Evolutionary conservation across 2,113 vertebrate species (phyloP), one percentile per base, ranked within the genome.

Genomic region (Tragelaphus imberbis): DNA sequence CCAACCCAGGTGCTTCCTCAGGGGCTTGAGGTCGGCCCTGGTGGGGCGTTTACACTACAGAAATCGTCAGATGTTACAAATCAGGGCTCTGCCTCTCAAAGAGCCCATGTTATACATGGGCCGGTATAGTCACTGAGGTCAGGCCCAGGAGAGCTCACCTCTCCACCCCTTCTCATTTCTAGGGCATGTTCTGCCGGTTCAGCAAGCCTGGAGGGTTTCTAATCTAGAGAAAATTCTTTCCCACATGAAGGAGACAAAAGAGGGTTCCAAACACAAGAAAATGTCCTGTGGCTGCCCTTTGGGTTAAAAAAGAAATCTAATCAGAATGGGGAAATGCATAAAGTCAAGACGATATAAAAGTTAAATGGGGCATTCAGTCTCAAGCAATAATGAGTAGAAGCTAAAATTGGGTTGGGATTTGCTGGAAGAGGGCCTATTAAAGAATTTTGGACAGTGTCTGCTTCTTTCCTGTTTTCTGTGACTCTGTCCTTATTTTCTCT

Each of bases 231-330:
- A 95, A 63, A 49, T 40, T 61, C 87, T 81, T 82, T 77, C 81
- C 56, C 89, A 40, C n/a, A 25, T 19, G 55, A 91, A 44, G 59
- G 71, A 90, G 55, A 93, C 47, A 90, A 84, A 58, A 56, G 94
- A 95, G 51, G 91, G 93, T 93, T 98, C 96, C 98, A 96, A 91
- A 98, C 97, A 98, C 97, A 97, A 97, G 97, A 97, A 97, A 98
- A 98, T 97, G 95, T 84, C 91, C 95, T 81, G 49, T 79, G 82
- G 55, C 36, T 93, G 89, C 85, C 53, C 84, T 92, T 97, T 56
- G 7, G 44, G 36, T 96, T 77, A 56, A 91, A 88, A 96, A 59
- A 82, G 28, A 82, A 88, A 94, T 90, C 47, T 63, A 93, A 56
- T 55, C 56, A 65, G 33, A 58, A 91, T 93, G 65, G 75, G 59